A percentile compares a stretch with the other conserved stretches of the same genome.
Evolutionary conservation across 2,797 vertebrate genomes (phyloP).

Genomic region (Muscicapa comitata): DNA sequence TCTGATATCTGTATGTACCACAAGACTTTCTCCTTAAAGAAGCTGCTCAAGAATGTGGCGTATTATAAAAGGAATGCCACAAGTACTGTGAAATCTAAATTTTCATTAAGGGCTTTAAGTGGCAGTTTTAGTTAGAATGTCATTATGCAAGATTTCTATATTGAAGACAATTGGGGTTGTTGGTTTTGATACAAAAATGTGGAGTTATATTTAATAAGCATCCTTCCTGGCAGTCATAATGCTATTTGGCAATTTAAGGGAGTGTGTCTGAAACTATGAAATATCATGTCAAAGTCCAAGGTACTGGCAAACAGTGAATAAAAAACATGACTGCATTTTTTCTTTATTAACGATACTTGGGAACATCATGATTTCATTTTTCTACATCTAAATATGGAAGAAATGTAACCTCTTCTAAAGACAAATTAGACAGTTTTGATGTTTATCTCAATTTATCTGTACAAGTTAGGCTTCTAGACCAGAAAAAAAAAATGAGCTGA

Average conservation of each 20-base stretch:
- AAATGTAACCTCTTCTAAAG: background rate
- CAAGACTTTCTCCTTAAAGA: constrained; percentile 54
- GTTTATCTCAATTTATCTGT: background rate
- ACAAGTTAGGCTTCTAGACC: background rate
- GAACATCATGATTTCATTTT: background rate
- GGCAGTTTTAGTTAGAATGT: constrained; percentile 14
- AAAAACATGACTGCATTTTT: background rate
- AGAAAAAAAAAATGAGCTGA: background rate
- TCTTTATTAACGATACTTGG: background rate
- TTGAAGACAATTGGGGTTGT: constrained; percentile 40
- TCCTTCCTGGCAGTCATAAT: background rate
- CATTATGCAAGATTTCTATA: constrained; percentile 33
- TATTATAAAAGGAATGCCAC: constrained; percentile 2
- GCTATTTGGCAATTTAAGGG: background rate
- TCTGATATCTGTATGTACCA: constrained; percentile 15
- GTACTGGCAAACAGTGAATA: background rate
- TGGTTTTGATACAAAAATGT: constrained; percentile 43
- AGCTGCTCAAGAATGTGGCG: constrained; percentile 38
- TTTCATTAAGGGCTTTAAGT: constrained; percentile 21
- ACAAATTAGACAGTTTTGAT: background rate
- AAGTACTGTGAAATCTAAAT: constrained; percentile 33
- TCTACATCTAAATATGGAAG: background rate
- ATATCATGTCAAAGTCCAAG: background rate
- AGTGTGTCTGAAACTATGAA: background rate
- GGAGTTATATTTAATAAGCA: background rate